Conservation (phyloP, 2,113 vertebrate species). For the Uria aalge region DNA sequence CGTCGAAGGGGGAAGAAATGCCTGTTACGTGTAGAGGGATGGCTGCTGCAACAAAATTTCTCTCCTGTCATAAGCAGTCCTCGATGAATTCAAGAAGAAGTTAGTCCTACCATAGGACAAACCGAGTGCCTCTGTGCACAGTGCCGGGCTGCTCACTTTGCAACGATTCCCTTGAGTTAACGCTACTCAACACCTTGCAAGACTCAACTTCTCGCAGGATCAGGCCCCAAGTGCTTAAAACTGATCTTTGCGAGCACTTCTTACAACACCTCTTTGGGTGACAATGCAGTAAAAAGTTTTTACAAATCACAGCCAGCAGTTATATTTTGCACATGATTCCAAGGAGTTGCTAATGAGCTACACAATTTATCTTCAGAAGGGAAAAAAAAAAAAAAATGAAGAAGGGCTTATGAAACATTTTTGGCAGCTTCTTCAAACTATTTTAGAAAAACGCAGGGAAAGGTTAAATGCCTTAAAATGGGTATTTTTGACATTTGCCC, state of each 20-base stretch:
- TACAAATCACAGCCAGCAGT: not conserved
- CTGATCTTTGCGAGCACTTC: slow-evolving; percentile 32
- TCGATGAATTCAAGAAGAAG: not conserved
- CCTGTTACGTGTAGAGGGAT: not conserved
- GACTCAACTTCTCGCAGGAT: not conserved
- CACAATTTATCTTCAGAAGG: not conserved
- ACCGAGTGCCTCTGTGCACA: not conserved
- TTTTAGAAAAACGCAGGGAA: not conserved
- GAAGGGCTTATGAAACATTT: slow-evolving; percentile 32
- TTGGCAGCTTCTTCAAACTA: not conserved
- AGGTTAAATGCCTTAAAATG: not conserved
- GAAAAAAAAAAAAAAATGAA: not conserved
- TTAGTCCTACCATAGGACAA: not conserved
- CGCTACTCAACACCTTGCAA: not conserved
- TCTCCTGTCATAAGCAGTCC: not conserved
- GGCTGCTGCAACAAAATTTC: not conserved
- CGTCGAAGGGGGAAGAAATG: not conserved
- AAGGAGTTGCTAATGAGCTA: not conserved
- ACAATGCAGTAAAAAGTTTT: not conserved
- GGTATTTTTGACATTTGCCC: slow-evolving; percentile 14
- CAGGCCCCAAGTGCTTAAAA: not conserved
- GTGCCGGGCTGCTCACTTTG: not conserved
- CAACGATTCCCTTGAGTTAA: not conserved
- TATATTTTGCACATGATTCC: slow-evolving; percentile 12
- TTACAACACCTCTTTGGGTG: slow-evolving; percentile 41